A percentile compares a stretch with the other conserved stretches of the same genome.
Evolutionary conservation across 2,888 invertebrate genomes (phyloP).

Genomic region (Meghimatium bilineatum): DNA sequence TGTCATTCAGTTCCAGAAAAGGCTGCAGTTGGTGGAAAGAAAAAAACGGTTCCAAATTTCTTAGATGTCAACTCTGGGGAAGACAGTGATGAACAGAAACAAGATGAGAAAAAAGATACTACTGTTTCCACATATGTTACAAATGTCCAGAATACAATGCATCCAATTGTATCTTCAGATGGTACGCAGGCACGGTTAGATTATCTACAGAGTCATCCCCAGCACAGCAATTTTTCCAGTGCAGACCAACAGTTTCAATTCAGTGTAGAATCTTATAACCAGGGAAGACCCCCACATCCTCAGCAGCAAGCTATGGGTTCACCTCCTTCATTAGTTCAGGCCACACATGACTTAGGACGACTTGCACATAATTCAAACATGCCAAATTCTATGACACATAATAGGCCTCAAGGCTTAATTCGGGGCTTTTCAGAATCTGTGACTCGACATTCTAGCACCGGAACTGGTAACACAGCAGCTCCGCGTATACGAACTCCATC

Average conservation of each 20-base stretch:
- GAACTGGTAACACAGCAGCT: constrained; percentile 35
- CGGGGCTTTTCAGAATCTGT: constrained; percentile 40
- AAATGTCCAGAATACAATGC: background rate
- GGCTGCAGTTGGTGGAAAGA: constrained; percentile 20
- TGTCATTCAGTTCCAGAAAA: constrained; percentile 40
- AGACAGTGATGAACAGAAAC: constrained; percentile 39
- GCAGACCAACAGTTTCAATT: constrained; percentile 30
- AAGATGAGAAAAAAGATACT: constrained; percentile 24
- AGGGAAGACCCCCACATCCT: background rate
- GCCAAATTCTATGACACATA: background rate
- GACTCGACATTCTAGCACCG: constrained; percentile 37
- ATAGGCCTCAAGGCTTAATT: constrained; percentile 37
- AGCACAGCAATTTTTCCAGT: constrained; percentile 12
- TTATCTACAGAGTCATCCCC: background rate
- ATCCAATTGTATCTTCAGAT: background rate
- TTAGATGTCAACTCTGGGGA: constrained; percentile 49
- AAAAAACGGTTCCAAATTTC: constrained; percentile 47
- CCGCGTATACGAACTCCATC: constrained; percentile 37
- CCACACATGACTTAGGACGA: background rate
- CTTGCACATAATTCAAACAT: constrained; percentile 15
- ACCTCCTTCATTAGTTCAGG: background rate
- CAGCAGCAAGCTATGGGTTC: background rate
- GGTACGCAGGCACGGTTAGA: background rate
- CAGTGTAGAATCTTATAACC: background rate
- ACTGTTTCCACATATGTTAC: constrained; percentile 6